Evolutionary conservation across 2,888 invertebrate species (phyloP), one percentile per base, ranked within the genome.

Genomic region (Noctua janthe): DNA sequence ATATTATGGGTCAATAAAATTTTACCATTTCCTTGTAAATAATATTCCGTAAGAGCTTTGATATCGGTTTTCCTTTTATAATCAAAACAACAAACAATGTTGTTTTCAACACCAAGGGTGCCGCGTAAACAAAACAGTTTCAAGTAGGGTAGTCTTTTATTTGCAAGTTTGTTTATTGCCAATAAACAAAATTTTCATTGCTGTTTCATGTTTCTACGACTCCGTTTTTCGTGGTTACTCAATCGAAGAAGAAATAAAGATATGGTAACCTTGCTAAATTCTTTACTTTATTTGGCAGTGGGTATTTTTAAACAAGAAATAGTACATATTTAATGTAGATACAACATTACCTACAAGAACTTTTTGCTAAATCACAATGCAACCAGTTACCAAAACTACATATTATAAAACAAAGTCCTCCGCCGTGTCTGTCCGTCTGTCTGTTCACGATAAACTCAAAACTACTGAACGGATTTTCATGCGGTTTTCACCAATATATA

Each of bases 111-210:
- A 77, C 74, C 69, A 59, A 74, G 56, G 73, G 29, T 54, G 64
- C 80, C 72, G 77, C 73, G 87, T 88, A 89, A 91, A 89, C 88
- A 91, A 85, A 89, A 82, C 85, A 83, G 82, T 90, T 86, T 85
- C 69, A 71, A 89, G 85, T 35, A 59, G 69, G 74, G 67, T 56
- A 49, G 47, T 74, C 17, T 54, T 78, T 73, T 86, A 82, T 78
- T 78, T 66, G 47, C 13, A 83, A 73, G 77, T 70, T 70, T 17
- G n/a, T n/a, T n/a, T n/a, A n/a, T n/a, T n/a, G 51, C 17, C 70
- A 75, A 83, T 78, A 82, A 86, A 82, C 72, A 86, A 78, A 69
- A 75, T 75, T 75, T 70, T 29, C 54, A 75, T 13, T 71, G 54
- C 74, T 54, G 51, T 69, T 74, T 62, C 39, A 10, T 85, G 43